Base-by-base conservation (phyloP, 2,797 vertebrate species). In the Antrozous pallidus region DNA sequence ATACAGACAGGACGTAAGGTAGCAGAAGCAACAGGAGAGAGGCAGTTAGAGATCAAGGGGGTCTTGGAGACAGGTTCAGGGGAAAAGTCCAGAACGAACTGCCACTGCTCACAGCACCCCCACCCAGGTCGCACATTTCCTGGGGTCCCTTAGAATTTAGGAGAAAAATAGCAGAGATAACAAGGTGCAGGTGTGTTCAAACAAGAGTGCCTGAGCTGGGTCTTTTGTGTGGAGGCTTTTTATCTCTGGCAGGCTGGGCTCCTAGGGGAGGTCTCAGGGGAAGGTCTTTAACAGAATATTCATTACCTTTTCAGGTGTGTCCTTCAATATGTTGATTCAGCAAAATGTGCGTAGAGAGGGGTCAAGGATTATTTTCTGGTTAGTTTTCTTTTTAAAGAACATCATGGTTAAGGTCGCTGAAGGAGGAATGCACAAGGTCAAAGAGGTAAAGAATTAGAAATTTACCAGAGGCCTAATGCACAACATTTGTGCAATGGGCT, bases 131-230 rank as follows among this genome's bases (percentile, higher is more conserved):
- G 16, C 31, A 63, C 3, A 5, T n/a, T n/a, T n/a, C 61, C 31
- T 33, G 61, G 31, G 61, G 7, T 63, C 61, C 14, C 1, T n/a
- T n/a, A 63, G 7, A n/a, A n/a, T n/a, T n/a, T 63, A 4, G 7
- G 61, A 63, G 61, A 4, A 63, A 63, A 63, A 17, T 31, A 33
- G 61, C 16, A 17, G 61, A 63, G 61, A n/a, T 63, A 63, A n/a
- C 14, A 8, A 17, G 7, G 7, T 17, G 16, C n/a, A 16, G 16
- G 7, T 17, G 31, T 63, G 3, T 3, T n/a, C 31, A 0, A 61
- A n/a, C 61, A 63, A 63, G 61, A 63, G 61, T 7, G 16, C 14
- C 3, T 17, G 31, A n/a, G 28, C 58, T 63, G 14, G 61, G 31
- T 63, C 61, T 16, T 63, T 17, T 8, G 61, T 16, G 12, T 63